Percentiles rank a stretch among this genome's conserved stretches.
Evolutionary conservation across 1,140 invertebrate species (phyloP).

Genomic region (Triops cancriformis): DNA sequence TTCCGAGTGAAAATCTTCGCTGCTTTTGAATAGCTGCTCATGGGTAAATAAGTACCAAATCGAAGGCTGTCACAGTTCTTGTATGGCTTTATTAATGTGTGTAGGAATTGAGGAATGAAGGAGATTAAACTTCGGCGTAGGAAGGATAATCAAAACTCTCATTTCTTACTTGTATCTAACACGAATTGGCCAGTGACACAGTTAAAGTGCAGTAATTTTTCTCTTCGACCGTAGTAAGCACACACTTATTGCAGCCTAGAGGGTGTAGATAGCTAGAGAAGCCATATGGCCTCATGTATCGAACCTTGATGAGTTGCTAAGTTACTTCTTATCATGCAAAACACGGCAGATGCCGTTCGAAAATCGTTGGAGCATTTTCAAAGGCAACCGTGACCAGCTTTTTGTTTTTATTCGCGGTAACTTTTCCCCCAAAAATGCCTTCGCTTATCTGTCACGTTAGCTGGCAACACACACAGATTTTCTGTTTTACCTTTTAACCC

Average conservation of each 20-base stretch:
- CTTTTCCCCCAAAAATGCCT: neutral
- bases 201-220: neutral
- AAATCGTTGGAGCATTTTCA: neutral
- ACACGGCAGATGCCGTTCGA: neutral
- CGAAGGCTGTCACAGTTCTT: no score
- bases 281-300: neutral
- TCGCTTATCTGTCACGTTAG: neutral
- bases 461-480: neutral
- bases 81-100: no score
- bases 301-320: conserved; percentile 6
- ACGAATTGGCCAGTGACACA: neutral
- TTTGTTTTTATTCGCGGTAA: neutral
- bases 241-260: neutral
- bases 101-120: no score
- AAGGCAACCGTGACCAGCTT: neutral
- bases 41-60: no score
- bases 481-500: neutral
- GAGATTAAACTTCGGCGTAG: no score
- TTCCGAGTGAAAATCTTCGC: no score
- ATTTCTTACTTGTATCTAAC: no score
- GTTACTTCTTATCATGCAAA: neutral
- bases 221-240: neutral
- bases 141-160: no score
- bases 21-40: no score
- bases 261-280: neutral